These are phyloP conservation scores for Holothuria leucospilota DNA, from an alignment of 53 echinoderm and acorn worm species.

Conservation along the genomic window DNA sequence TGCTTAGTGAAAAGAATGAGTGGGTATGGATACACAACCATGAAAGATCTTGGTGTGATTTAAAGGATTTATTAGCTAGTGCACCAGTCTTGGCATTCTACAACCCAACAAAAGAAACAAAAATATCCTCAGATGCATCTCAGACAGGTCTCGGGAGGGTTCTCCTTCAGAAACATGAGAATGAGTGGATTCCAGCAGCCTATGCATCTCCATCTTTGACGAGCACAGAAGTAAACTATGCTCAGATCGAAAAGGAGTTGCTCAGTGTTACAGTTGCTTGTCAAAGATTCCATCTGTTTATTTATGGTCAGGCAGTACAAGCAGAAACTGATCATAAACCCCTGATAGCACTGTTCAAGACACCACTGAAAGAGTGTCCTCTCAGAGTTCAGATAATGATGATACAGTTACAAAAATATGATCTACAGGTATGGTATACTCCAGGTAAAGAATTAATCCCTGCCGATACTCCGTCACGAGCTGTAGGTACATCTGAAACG, in stretches of 20 bases:
- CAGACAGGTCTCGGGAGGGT: conserved; percentile 54
- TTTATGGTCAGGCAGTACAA: conserved; percentile 44
- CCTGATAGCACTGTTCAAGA: conserved; percentile 41
- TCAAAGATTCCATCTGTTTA: conserved; percentile 70
- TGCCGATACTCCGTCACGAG: conserved; percentile 47
- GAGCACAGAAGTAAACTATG: conserved; percentile 39
- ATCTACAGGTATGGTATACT: conserved; percentile 48
- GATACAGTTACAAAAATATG: conserved; percentile 59
- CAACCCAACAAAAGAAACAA: conserved; percentile 51
- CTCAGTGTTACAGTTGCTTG: conserved; percentile 57
- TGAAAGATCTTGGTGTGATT: conserved; percentile 46
- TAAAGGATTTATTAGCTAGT: conserved; percentile 31
- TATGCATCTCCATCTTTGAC: conserved; percentile 46
- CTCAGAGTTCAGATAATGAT: conserved; percentile 56
- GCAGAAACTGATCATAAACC: conserved; percentile 72
- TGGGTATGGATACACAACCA: conserved; percentile 43
- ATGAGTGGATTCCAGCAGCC: conserved; percentile 17
- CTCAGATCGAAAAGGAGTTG: conserved; percentile 64
- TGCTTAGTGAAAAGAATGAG: conserved; percentile 55
- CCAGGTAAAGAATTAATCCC: conserved; percentile 43
- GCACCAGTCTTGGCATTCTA: conserved; percentile 53
- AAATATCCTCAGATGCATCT: conserved; percentile 69
- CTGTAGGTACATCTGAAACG: neutral
- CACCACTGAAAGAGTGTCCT: conserved; percentile 45
- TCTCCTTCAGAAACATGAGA: conserved; percentile 46